phyloP scores from a whole-genome alignment of 2,888 invertebrate species.

The Nectonema munidae region DNA sequence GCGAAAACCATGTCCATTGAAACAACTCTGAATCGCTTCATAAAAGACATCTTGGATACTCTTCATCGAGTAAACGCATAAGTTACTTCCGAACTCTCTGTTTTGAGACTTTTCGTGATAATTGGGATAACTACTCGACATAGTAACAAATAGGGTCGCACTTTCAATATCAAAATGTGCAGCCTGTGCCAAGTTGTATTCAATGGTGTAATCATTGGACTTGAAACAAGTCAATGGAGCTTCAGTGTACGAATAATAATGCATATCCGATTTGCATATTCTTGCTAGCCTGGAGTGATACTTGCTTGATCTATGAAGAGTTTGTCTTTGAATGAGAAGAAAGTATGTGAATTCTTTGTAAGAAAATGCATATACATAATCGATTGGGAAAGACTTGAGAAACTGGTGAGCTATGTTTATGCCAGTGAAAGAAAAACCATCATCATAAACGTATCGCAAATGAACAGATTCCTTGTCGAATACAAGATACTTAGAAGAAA shows the following conservation, averaged over 20 bases:
- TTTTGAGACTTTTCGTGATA: not conserved
- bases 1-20: not conserved
- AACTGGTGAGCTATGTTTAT: slow-evolving; percentile 2
- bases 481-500: too few relatives aligned
- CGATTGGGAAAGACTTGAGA: not conserved
- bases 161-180: slow-evolving; percentile 7
- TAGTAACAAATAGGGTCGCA: not conserved
- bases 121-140: slow-evolving; percentile 9
- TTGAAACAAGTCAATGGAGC: slow-evolving; percentile 6
- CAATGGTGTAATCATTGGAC: not conserved
- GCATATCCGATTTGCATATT: slow-evolving; percentile 1
- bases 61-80: slow-evolving; percentile 7
- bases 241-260: slow-evolving; percentile 10
- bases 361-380: slow-evolving; percentile 7
- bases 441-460: slow-evolving; percentile 1
- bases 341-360: slow-evolving; percentile 9
- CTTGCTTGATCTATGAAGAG: too few relatives aligned
- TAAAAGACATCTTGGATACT: not conserved
- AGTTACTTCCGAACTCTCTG: not conserved
- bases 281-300: slow-evolving; percentile 2
- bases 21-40: slow-evolving; percentile 7
- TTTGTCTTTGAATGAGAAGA: not conserved
- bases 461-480: too few relatives aligned
- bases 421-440: slow-evolving; percentile 10
- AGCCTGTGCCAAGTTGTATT: slow-evolving; percentile 9